A percentile compares a stretch with the other conserved stretches of the same genome.
Evolutionary conservation across 1,140 invertebrate genomes (phyloP).

Genomic region (Lepidurus arcticus): DNA sequence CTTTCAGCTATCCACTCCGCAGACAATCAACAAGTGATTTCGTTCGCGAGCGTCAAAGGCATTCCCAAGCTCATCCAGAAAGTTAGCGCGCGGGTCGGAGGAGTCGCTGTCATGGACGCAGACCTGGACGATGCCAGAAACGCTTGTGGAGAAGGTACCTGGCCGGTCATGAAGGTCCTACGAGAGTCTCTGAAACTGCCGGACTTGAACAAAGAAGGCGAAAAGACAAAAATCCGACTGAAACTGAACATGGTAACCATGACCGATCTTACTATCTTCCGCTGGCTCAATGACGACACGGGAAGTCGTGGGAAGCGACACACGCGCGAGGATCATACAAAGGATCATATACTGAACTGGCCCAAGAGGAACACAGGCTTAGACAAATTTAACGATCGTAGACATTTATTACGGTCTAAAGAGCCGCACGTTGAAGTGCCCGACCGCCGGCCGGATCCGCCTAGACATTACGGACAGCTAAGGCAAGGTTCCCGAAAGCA

Average conservation of each 20-base stretch:
- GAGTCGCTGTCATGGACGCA: not conserved
- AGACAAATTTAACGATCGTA: too few relatives aligned
- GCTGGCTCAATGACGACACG: not conserved
- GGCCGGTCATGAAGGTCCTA: not conserved
- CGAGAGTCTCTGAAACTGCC: not conserved
- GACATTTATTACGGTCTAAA: too few relatives aligned
- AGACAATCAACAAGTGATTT: not conserved
- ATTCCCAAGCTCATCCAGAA: not conserved
- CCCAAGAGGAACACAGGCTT: too few relatives aligned
- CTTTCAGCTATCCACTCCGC: not conserved
- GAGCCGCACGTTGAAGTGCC: too few relatives aligned
- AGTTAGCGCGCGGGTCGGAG: not conserved
- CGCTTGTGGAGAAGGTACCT: not conserved
- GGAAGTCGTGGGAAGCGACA: not conserved
- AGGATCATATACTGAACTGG: too few relatives aligned
- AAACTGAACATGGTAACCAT: not conserved
- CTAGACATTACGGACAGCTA: too few relatives aligned
- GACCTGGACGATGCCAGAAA: not conserved
- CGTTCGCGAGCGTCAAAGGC: not conserved
- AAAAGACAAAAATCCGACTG: not conserved
- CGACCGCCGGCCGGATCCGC: too few relatives aligned
- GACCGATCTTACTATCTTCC: not conserved
- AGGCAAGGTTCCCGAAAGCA: too few relatives aligned
- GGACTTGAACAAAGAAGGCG: not conserved
- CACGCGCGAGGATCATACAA: too few relatives aligned